Evolutionary conservation across 1,140 invertebrate genomes (phyloP), one percentile per base, ranked within the genome.

Genomic region (Drosophila pruinosa): DNA sequence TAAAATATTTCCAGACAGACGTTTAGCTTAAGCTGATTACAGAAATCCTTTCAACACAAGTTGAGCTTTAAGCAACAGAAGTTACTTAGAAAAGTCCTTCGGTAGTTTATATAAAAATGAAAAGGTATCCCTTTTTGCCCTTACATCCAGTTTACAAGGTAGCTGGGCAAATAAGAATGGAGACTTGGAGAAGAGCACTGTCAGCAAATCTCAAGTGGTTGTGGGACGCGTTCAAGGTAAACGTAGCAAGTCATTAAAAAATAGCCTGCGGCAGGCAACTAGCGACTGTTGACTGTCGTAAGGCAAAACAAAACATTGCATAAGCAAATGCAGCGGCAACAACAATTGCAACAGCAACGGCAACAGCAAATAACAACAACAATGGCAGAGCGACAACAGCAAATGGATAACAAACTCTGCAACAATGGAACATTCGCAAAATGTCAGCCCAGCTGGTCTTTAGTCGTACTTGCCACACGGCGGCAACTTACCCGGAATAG

Each of bases 401-500:
- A 31, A 71, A 57, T 39, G 8, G 21, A 72, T 38, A 58, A 56
- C 57, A 81, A n/a, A 81, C 74, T 81, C 63, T 78, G 82, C 70
- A 82, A 82, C 78, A 82, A 82, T 61, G 38, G 63, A 59, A 54
- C 70, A 45, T 68, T 72, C 36, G 26, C 63, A 63, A 71, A 71
- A 70, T 48, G 41, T 34, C 50, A 48, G 59, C 26, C 47, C 58
- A 53, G 52, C 19, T 26, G 26, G n/a, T 63, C 59, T 38, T 34
- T 75, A 38, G 28, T 19, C 36, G n/a, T 45, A 22, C 43, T 45
- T 22, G 19, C 28, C 17, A 21, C 39, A 38, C n/a, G 45, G 54
- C 45, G 14, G 53, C 53, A 43, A 94, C 94, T 94, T 93, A 94
- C 94, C 93, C 92, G 75, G 92, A 91, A 91, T 92, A 94, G 90